Conservation (phyloP, 64 coral and sea anemone species). For the Porites australiensis region DNA sequence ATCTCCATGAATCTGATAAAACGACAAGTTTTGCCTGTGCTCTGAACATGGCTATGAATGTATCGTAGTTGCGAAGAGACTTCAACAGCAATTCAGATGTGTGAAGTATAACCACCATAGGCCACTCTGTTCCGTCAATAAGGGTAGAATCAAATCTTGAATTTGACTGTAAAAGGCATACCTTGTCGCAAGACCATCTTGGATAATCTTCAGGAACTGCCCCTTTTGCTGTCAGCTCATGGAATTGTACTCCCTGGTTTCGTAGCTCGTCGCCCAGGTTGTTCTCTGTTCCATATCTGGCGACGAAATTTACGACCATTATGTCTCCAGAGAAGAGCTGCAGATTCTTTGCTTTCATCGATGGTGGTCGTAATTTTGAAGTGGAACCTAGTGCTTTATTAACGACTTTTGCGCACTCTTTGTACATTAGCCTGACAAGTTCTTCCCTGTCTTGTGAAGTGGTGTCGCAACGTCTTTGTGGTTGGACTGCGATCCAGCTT, state of each 20-base stretch:
- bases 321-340: conserved; percentile 44
- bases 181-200: background rate
- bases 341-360: conserved; percentile 28
- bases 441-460: background rate
- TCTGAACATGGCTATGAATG: conserved; percentile 68
- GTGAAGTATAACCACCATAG: conserved; percentile 58
- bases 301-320: conserved; percentile 50
- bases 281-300: background rate
- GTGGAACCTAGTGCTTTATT: background rate
- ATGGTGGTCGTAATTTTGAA: conserved; percentile 11
- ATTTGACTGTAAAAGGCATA: conserved; percentile 45
- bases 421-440: conserved; percentile 35
- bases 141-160: conserved; percentile 36
- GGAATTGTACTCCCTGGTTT: background rate
- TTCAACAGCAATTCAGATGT: conserved; percentile 49
- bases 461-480: background rate
- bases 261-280: background rate
- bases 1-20: conserved; percentile 60
- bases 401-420: conserved; percentile 27
- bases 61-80: conserved; percentile 53
- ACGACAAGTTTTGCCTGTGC: conserved; percentile 66
- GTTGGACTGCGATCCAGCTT: conserved; percentile 50
- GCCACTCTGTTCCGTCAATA: conserved; percentile 67
- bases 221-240: background rate
- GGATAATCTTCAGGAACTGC: background rate